Evolutionary conservation across 1,140 invertebrate genomes (phyloP).

Genomic region (Drosophila kanapiae): DNA sequence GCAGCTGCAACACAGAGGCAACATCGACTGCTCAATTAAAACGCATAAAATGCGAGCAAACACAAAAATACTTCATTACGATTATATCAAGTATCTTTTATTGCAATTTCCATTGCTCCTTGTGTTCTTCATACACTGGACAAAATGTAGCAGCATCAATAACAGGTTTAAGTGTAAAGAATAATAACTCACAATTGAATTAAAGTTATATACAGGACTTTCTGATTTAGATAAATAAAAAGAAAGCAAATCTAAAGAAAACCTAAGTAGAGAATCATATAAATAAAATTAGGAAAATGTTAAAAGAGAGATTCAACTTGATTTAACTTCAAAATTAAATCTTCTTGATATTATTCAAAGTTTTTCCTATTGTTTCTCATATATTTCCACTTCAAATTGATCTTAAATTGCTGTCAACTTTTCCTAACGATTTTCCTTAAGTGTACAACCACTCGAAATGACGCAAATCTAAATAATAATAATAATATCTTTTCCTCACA

Average conservation of each 20-base stretch:
- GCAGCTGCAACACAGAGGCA: conserved; percentile 50
- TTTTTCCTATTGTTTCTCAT: neutral
- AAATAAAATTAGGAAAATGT: neutral
- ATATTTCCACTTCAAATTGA: neutral
- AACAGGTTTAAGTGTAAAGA: neutral
- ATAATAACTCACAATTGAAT: too few species aligned
- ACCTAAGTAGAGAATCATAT: neutral
- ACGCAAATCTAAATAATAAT: conserved; percentile 77
- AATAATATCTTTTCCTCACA: conserved; percentile 68
- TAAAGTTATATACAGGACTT: too few species aligned
- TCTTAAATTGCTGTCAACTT: neutral
- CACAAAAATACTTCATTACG: conserved; percentile 52
- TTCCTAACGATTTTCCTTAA: neutral
- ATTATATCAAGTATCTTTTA: conserved; percentile 52
- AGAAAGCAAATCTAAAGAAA: neutral
- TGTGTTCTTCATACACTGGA: neutral
- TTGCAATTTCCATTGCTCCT: conserved; percentile 35
- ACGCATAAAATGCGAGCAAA: conserved; percentile 66
- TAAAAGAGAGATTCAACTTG: neutral
- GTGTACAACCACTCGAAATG: conserved; percentile 56
- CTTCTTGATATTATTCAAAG: neutral
- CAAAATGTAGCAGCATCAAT: too few species aligned
- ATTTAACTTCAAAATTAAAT: neutral
- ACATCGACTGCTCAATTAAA: conserved; percentile 64
- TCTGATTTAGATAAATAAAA: neutral